Conservation (phyloP, 2,888 invertebrate genomes). For the Drosophila mulleri region DNA sequence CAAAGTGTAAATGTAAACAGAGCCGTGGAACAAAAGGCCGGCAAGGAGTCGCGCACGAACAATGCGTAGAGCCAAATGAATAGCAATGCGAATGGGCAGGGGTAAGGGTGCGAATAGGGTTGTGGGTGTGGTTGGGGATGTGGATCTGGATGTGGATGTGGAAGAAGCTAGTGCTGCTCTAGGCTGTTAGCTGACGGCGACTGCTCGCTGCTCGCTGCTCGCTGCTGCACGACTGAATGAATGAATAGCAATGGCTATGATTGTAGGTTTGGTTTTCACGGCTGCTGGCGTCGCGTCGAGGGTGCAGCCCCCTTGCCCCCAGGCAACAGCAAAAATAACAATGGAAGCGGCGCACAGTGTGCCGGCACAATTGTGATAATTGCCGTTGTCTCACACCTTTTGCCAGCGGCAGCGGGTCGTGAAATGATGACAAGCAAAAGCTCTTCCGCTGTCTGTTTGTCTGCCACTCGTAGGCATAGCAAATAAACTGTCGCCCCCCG, state of each 20-base stretch:
- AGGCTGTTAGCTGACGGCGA: constrained; percentile 1
- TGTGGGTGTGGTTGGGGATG: neutral
- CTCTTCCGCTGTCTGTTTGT: constrained; percentile 73
- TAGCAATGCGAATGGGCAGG: constrained; percentile 33
- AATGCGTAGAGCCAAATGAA: constrained; percentile 71
- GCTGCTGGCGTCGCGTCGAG: neutral
- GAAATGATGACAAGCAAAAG: constrained; percentile 79
- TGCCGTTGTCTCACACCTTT: constrained; percentile 80
- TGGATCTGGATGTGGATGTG: neutral
- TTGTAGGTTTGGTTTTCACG: constrained; percentile 47
- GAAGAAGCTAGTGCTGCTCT: constrained; percentile 15
- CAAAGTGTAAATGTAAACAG: constrained; percentile 80
- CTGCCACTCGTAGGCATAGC: constrained; percentile 47
- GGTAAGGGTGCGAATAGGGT: neutral
- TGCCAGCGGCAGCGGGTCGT: constrained; percentile 66
- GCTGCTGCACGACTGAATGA: constrained; percentile 56
- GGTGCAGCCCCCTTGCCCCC: no score
- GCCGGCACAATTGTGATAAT: constrained; percentile 78
- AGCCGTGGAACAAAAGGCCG: constrained; percentile 71
- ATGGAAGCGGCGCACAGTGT: neutral
- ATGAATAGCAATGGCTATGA: constrained; percentile 59
- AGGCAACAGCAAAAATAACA: constrained; percentile 6
- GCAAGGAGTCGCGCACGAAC: constrained; percentile 75
- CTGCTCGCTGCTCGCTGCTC: neutral
- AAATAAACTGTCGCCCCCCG: constrained; percentile 29